phyloP scores from a whole-genome alignment of 1,140 invertebrate genomes.

The Drosophila micromelanica region DNA sequence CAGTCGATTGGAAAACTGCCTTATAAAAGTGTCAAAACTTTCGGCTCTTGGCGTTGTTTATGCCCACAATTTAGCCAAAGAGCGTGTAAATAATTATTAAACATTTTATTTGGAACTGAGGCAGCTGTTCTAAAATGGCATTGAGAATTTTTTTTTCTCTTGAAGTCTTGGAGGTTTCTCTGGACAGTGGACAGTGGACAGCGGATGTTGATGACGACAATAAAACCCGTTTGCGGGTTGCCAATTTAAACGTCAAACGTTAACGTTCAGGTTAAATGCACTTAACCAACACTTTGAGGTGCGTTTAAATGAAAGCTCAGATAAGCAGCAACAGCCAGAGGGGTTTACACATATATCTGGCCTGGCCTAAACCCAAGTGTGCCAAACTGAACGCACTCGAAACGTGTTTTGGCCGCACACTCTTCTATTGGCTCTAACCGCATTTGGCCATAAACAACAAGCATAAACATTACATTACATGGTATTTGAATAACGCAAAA shows the following conservation, averaged over 20 bases:
- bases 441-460: constrained; percentile 77
- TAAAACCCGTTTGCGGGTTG: constrained; percentile 59
- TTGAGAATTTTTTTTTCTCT: constrained; percentile 30
- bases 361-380: constrained; percentile 42
- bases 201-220: constrained; percentile 49
- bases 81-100: constrained; percentile 74
- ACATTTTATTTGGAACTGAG: constrained; percentile 30
- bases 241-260: constrained; percentile 79
- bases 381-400: constrained; percentile 45
- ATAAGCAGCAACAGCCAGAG: constrained; percentile 44
- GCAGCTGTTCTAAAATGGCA: constrained; percentile 24
- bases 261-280: constrained; percentile 81
- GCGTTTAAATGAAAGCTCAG: constrained; percentile 78
- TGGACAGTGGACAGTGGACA: background rate
- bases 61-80: constrained; percentile 60
- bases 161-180: background rate
- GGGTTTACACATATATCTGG: background rate
- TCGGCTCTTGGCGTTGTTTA: constrained; percentile 63
- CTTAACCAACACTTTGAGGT: constrained; percentile 79
- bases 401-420: constrained; percentile 55
- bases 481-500: constrained; percentile 58
- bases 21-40: constrained; percentile 82
- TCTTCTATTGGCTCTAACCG: constrained; percentile 25
- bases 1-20: constrained; percentile 73
- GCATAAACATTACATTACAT: constrained; percentile 81